A percentile compares a stretch with the other conserved stretches of the same genome.
Evolutionary conservation across 1,140 invertebrate species (phyloP).

Genomic region (Dufourea novaeangliae): DNA sequence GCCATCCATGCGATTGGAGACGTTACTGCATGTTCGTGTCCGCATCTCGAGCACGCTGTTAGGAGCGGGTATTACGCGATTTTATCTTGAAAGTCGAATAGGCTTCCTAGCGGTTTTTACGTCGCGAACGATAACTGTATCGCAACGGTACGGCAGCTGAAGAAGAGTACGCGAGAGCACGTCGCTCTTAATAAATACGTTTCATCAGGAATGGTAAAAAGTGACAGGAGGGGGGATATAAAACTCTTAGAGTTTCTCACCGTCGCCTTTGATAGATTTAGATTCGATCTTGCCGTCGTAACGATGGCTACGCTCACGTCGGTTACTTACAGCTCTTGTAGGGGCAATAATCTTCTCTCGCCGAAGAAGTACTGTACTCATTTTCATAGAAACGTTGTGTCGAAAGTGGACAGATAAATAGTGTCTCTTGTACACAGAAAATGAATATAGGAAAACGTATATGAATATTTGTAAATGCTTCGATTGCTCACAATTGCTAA

Average conservation of each 20-base stretch:
- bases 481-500: no score
- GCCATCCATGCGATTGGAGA: no score
- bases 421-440: no score
- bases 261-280: not conserved
- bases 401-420: no score
- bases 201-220: slow-evolving; percentile 32
- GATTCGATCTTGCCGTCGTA: not conserved
- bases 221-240: slow-evolving; percentile 26
- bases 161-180: slow-evolving; percentile 8
- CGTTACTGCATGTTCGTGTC: not conserved
- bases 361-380: no score
- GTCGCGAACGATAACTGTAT: slow-evolving; percentile 30
- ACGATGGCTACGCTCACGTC: not conserved
- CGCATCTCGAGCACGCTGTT: not conserved
- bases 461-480: no score
- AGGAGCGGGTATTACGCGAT: not conserved
- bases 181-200: slow-evolving; percentile 45
- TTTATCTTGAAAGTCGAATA: slow-evolving; percentile 13
- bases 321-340: not conserved
- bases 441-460: no score
- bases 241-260: slow-evolving; percentile 12
- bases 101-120: slow-evolving; percentile 42
- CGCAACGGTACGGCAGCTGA: slow-evolving; percentile 16
- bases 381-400: no score
- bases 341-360: not conserved